These are phyloP conservation scores for Cerastis rubricosa DNA, from an alignment of 2,888 invertebrate species.

Conservation along the genomic window DNA sequence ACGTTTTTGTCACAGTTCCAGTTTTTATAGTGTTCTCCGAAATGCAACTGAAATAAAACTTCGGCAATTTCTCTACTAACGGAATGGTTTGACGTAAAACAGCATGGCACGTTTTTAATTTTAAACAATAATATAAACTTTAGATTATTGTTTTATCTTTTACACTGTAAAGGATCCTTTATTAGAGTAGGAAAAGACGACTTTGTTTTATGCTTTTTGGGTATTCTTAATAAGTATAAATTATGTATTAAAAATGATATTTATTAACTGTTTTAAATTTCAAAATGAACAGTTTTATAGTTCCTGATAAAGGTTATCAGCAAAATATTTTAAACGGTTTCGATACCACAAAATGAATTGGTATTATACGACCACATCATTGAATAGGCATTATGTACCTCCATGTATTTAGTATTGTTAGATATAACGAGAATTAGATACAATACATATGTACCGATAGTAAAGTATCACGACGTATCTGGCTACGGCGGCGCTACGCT, in stretches of 20 bases:
- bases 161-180: constrained; percentile 5
- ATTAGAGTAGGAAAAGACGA: neutral
- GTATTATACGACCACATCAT: constrained; percentile 8
- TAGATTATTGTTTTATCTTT: neutral
- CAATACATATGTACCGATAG: neutral
- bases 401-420: neutral
- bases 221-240: neutral
- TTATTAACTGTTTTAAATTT: too few species aligned
- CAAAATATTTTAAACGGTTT: constrained; percentile 23
- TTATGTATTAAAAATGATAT: too few species aligned
- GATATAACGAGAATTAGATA: neutral
- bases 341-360: constrained; percentile 6
- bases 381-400: constrained; percentile 3
- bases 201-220: neutral
- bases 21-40: constrained; percentile 47
- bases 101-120: constrained; percentile 16
- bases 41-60: constrained; percentile 34
- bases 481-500: constrained; percentile 29
- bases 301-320: constrained; percentile 1
- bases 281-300: constrained; percentile 5
- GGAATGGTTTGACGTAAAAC: constrained; percentile 32
- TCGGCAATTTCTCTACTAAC: constrained; percentile 18
- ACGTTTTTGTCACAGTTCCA: constrained; percentile 34
- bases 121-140: constrained; percentile 17
- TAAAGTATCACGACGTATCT: constrained; percentile 20